Evolutionary conservation across 2,888 invertebrate genomes (phyloP).

Genomic region (Diplolepis rosae): DNA sequence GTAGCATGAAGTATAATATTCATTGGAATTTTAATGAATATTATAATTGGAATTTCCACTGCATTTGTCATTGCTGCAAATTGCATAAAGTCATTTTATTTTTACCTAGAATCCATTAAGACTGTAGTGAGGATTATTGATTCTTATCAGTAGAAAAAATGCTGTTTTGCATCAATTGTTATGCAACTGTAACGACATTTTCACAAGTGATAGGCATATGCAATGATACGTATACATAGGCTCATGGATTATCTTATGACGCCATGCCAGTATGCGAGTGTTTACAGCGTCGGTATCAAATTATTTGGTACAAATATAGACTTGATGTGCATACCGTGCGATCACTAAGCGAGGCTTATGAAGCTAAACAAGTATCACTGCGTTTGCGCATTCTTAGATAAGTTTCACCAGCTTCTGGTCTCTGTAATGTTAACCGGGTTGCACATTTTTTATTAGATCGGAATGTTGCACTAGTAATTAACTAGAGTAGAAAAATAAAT

Average conservation of each 20-base stretch:
- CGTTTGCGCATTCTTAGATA: conserved; percentile 15
- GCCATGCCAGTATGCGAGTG: not conserved
- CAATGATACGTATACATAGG: not conserved
- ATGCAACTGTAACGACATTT: conserved; percentile 15
- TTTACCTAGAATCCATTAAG: not conserved
- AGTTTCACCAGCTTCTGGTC: conserved; percentile 17
- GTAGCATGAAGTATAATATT: too few relatives aligned
- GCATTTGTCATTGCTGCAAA: not conserved
- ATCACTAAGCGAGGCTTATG: conserved; percentile 14
- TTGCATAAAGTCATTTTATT: not conserved
- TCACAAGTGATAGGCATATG: not conserved
- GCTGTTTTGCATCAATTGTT: conserved; percentile 2
- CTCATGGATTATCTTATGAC: not conserved
- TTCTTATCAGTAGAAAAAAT: not conserved
- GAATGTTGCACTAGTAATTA: conserved; percentile 2
- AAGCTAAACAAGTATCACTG: conserved; percentile 17
- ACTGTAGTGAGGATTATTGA: not conserved
- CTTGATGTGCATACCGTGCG: conserved; percentile 12
- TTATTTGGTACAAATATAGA: conserved; percentile 20
- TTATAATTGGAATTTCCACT: not conserved
- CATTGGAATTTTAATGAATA: not conserved
- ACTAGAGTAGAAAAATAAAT: not conserved
- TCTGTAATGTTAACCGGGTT: conserved; percentile 1
- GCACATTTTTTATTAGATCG: conserved; percentile 11
- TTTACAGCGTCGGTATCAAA: conserved; percentile 6